Conservation (phyloP, 2,888 invertebrate species). For the Pristionchus mayeri region DNA sequence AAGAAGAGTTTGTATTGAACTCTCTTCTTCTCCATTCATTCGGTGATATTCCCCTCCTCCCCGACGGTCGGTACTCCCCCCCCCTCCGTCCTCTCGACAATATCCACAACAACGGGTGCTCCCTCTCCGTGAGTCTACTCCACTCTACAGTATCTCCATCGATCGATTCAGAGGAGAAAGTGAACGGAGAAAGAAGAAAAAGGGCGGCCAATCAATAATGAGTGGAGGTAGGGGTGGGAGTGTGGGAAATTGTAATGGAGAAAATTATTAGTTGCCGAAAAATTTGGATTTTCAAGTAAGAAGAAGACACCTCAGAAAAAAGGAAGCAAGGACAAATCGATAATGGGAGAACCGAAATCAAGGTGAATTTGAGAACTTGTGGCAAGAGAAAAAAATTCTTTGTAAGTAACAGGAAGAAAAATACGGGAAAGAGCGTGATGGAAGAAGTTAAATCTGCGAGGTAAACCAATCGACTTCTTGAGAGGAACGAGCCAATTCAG, state of each 20-base stretch:
- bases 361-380: too few relatives aligned
- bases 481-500: background rate
- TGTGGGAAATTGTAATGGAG: too few relatives aligned
- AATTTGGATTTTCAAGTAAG: background rate
- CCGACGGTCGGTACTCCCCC: background rate
- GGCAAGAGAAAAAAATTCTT: background rate
- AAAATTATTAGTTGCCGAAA: background rate
- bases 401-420: too few relatives aligned
- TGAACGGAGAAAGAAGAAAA: slow-evolving; percentile 12
- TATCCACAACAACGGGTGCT: background rate
- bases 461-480: background rate
- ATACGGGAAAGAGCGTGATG: too few relatives aligned
- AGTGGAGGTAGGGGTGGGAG: background rate
- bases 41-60: background rate
- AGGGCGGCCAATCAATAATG: slow-evolving; percentile 28
- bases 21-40: background rate
- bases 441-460: background rate
- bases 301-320: background rate
- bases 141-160: background rate
- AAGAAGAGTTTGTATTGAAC: background rate
- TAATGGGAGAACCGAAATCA: background rate
- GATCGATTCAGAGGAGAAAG: background rate
- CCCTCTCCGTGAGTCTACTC: background rate
- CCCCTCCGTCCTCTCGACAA: background rate
- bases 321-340: background rate